Evolutionary conservation across 1,140 invertebrate genomes (phyloP), one percentile per base, ranked within the genome.

Genomic region (Cydia amplana): DNA sequence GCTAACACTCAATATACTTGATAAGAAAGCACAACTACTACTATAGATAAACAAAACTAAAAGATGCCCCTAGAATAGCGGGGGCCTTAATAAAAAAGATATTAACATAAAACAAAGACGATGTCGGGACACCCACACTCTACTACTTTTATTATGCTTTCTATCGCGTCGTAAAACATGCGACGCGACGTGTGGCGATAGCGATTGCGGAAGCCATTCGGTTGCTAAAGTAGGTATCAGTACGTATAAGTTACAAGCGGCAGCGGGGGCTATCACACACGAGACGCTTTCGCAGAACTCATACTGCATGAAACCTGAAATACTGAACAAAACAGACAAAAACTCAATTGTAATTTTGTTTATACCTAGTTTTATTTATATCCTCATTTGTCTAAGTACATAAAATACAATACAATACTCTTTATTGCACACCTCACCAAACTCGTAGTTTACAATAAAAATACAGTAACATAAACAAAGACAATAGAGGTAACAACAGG

Each of bases 91-190:
- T 83, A 85, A 83, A 85, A 85, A 80, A 73, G 76, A 55, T 85
- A 81, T 81, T 78, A 82, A 73, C 84, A 85, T 87, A 85, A 85
- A 85, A 83, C 79, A 85, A 79, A 85, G 78, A 75, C 80, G 79
- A 79, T 80, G 77, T 74, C 75, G 25, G 75, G 76, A 82, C 82
- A 82, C 81, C 83, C 80, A 82, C 83, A 85, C 78, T 55, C 76
- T 72, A 74, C 77, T 81, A 80, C 64, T 79, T 82, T 82, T 83
- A 81, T 79, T 79, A 78, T 84, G 75, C 46, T 78, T 82, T 80
- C 80, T 80, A 83, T 78, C 79, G 60, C 43, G 74, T 75, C 77
- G 74, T 85, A 82, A 84, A 85, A 77, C 63, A 18, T 73, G 55
- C 51, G 18, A 32, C 32, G 49, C 49, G 73, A 51, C 73, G 73